Evolutionary conservation across 2,888 invertebrate species (phyloP).

Genomic region (Drosophila yooni): DNA sequence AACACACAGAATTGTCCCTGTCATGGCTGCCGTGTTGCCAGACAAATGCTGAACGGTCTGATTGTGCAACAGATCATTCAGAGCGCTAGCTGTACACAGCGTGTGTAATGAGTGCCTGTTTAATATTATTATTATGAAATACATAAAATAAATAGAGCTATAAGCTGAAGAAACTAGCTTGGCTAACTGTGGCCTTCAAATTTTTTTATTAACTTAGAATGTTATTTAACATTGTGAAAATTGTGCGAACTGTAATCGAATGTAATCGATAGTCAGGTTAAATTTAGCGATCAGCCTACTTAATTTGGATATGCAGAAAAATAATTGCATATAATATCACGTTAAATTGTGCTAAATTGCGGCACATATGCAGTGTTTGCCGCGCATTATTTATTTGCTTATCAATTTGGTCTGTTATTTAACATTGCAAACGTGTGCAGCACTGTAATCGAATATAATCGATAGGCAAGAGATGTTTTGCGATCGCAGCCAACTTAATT

Average conservation of each 20-base stretch:
- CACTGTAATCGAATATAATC: not conserved
- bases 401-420: not conserved
- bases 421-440: not conserved
- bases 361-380: not conserved
- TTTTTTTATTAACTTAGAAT: not conserved
- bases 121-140: no score
- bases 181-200: no score
- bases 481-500: constrained; percentile 43
- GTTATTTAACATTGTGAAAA: not conserved
- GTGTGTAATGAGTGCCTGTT: no score
- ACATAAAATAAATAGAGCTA: no score
- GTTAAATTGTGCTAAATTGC: not conserved
- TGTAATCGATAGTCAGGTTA: not conserved
- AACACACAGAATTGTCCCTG: constrained; percentile 54
- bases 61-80: constrained; percentile 38
- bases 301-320: not conserved
- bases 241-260: not conserved
- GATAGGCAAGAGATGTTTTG: not conserved
- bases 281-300: not conserved
- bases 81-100: not conserved
- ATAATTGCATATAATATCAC: no score
- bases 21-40: constrained; percentile 47
- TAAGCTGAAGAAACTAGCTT: no score
- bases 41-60: constrained; percentile 57
- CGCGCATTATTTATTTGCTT: not conserved